Evolutionary conservation across 2,113 vertebrate genomes (phyloP).

Genomic region (Solea senegalensis): DNA sequence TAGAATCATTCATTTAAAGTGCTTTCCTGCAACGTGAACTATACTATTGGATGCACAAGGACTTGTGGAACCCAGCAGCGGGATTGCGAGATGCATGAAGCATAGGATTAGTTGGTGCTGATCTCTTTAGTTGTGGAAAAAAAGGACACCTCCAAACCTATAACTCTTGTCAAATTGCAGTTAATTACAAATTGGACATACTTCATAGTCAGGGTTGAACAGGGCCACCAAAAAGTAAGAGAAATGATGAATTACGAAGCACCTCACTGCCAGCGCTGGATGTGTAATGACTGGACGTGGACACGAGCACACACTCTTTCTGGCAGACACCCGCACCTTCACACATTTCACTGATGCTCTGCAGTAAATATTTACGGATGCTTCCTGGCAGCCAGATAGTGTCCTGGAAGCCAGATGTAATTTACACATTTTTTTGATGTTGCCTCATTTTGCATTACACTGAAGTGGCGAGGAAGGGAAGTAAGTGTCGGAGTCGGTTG

Average conservation of each 20-base stretch:
- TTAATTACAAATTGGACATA: slow-evolving; percentile 55
- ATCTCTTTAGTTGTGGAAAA: slow-evolving; percentile 30
- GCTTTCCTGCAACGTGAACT: background rate
- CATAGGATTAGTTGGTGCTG: slow-evolving; percentile 13
- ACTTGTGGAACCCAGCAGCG: background rate
- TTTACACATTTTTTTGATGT: slow-evolving; percentile 77
- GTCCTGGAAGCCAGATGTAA: slow-evolving; percentile 74
- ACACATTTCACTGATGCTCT: slow-evolving; percentile 75
- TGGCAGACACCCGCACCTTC: slow-evolving; percentile 69
- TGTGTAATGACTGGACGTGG: slow-evolving; percentile 67
- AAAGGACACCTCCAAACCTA: slow-evolving; percentile 36
- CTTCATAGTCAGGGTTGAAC: slow-evolving; percentile 45
- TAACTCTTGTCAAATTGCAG: slow-evolving; percentile 43
- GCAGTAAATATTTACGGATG: slow-evolving; percentile 78
- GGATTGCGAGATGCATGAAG: slow-evolving; percentile 5
- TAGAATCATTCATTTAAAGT: slow-evolving; percentile 3
- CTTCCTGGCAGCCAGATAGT: slow-evolving; percentile 72
- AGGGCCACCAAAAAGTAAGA: slow-evolving; percentile 61
- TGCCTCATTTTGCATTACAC: slow-evolving; percentile 70
- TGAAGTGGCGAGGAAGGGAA: slow-evolving; percentile 59
- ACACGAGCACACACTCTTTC: slow-evolving; percentile 48
- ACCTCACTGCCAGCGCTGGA: slow-evolving; percentile 36
- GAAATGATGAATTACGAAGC: slow-evolving; percentile 59
- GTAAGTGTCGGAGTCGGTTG: slow-evolving; percentile 46
- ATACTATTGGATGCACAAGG: background rate